phyloP scores from a whole-genome alignment of 1,140 invertebrate genomes.

The Zaprionus ghesquierei region DNA sequence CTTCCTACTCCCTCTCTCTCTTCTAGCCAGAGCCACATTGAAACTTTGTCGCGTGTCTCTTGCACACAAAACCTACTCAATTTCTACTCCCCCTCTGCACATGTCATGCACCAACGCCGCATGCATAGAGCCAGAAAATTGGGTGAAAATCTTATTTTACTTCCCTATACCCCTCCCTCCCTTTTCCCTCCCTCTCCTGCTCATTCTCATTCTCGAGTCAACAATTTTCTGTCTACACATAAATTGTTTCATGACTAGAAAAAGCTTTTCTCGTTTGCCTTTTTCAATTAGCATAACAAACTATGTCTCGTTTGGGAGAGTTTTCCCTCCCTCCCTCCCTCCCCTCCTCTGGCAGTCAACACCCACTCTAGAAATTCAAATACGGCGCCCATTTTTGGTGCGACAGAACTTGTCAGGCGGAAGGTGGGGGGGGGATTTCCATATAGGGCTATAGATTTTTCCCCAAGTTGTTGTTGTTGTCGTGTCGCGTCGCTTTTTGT shows the following conservation, averaged over 20 bases:
- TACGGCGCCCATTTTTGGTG: slow-evolving; percentile 33
- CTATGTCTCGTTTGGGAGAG: slow-evolving; percentile 18
- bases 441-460: slow-evolving; percentile 25
- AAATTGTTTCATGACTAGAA: slow-evolving; percentile 55
- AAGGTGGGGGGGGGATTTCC: slow-evolving; percentile 16
- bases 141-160: slow-evolving; percentile 66
- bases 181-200: background rate
- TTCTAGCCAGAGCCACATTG: background rate
- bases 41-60: slow-evolving; percentile 58
- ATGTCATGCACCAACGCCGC: slow-evolving; percentile 43
- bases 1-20: background rate
- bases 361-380: slow-evolving; percentile 48
- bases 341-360: slow-evolving; percentile 20
- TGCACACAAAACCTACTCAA: too few relatives aligned
- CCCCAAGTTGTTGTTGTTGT: background rate
- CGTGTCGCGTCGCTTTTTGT: too few relatives aligned
- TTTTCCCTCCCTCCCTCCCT: background rate
- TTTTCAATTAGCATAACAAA: slow-evolving; percentile 77
- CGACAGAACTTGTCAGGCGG: background rate
- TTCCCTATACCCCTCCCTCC: slow-evolving; percentile 1
- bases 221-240: slow-evolving; percentile 46
- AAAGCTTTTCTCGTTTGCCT: slow-evolving; percentile 58
- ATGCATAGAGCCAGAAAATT: slow-evolving; percentile 70
- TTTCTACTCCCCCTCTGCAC: background rate
- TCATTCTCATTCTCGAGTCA: background rate